Base-by-base conservation (phyloP, 2,113 vertebrate species). In the Tringa solitaria region DNA sequence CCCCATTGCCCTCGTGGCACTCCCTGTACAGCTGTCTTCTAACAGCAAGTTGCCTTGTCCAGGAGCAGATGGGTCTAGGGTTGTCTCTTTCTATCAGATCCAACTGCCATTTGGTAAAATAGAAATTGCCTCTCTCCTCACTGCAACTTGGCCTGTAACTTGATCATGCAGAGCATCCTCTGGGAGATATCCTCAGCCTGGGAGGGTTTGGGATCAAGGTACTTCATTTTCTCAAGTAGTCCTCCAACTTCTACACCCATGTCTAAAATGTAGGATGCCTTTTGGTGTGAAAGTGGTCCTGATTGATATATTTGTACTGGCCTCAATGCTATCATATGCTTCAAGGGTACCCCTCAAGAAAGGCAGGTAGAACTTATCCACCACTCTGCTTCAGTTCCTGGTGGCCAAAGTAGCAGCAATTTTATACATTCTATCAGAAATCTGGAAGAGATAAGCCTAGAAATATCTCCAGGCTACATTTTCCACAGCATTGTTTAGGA, bases 381-480 rank as follows among this genome's bases (percentile, higher is more conserved):
- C 60, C 5, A 2, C 32, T 81, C 32, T 81, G 14, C 35, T 70
- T 81, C 87, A n/a, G n/a, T 32, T 84, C 30, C 57, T 28, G 4
- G 21, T 63, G 69, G 56, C 13, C 64, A 41, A 80, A 76, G 18
- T 24, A 77, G 22, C 53, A 80, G 27, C 22, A 78, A 19, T 63
- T 89, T 72, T 79, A 54, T 35, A 37, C 41, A 59, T 54, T 33
- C 4, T 24, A 23, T 33, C 35, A 89, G 74, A 70, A 89, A 78
- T 72, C 41, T 67, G 39, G 56, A 86, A 92, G 14, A 86, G 30
- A 51, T 64, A 39, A 57, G 14, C 6, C 39, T 80, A 67, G 69
- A 84, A 95, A 64, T 78, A 76, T n/a, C n/a, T 75, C 56, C 33
- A 68, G 56, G 57, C 53, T 75, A 28, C 30, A 33, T 87, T 94